Conservation (phyloP, 1,140 invertebrate species). For the Episyrphus balteatus region DNA sequence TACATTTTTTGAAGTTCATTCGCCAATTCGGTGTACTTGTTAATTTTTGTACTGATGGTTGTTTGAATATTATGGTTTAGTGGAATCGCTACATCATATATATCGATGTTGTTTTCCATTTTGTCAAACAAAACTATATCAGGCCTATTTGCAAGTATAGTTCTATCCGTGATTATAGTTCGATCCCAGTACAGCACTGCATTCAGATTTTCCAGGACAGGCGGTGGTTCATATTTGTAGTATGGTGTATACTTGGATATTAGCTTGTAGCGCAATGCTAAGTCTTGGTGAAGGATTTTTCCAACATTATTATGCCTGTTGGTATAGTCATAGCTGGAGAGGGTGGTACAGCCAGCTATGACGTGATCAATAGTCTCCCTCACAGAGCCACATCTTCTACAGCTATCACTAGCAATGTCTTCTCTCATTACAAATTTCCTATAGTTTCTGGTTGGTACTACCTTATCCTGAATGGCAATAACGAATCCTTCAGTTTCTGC, state of each 20-base stretch:
- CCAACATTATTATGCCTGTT: neutral
- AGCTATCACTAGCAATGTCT: neutral
- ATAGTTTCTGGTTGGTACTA: constrained; percentile 17
- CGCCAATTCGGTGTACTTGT: no score
- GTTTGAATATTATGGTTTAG: no score
- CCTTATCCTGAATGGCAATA: constrained; percentile 22
- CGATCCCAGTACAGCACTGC: neutral
- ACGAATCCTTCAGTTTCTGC: constrained; percentile 18
- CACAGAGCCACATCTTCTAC: neutral
- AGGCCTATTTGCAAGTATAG: neutral
- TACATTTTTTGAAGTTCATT: no score
- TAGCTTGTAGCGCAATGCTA: neutral
- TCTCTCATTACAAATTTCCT: constrained; percentile 18
- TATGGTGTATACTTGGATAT: neutral
- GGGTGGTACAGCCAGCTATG: neutral
- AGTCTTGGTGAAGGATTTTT: neutral
- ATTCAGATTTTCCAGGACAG: neutral
- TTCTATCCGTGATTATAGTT: neutral
- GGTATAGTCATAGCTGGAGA: neutral
- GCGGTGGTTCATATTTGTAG: neutral
- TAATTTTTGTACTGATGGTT: no score
- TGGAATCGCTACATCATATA: no score
- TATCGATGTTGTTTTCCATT: no score
- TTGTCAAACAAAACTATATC: neutral
- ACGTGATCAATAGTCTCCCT: neutral